Conservation (phyloP, 1,140 invertebrate genomes). For the Sminthurinus signatus region DNA sequence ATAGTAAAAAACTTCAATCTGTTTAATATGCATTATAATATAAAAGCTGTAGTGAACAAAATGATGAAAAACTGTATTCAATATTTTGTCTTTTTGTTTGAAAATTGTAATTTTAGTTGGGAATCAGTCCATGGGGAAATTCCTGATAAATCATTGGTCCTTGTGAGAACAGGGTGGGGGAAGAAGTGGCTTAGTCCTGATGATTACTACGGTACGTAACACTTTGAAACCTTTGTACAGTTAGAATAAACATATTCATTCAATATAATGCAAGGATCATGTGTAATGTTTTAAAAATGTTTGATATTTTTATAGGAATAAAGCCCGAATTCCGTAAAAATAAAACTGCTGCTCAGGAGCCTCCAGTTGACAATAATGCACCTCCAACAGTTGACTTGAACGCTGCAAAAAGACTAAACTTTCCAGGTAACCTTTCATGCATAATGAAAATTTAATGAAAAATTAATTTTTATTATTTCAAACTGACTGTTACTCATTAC, state of each 20-base stretch:
- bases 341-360: no score
- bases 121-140: conserved; percentile 48
- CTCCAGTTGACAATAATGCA: neutral
- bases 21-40: neutral
- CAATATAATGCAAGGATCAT: neutral
- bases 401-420: conserved; percentile 37
- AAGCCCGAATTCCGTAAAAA: no score
- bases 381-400: neutral
- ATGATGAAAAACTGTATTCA: neutral
- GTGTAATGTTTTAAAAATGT: neutral
- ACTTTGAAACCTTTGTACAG: neutral
- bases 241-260: neutral
- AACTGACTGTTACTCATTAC: neutral
- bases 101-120: conserved; percentile 43
- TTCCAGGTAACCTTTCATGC: conserved; percentile 42
- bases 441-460: conserved; percentile 3
- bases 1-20: neutral
- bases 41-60: neutral
- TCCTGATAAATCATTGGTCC: conserved; percentile 45
- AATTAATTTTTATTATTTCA: neutral
- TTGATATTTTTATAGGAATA: no score
- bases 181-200: conserved; percentile 41
- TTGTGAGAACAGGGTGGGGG: conserved; percentile 55
- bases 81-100: neutral
- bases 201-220: conserved; percentile 22